These are phyloP conservation scores for Pantherophis guttatus DNA, from an alignment of 2,113 vertebrate species.

Conservation along the genomic window DNA sequence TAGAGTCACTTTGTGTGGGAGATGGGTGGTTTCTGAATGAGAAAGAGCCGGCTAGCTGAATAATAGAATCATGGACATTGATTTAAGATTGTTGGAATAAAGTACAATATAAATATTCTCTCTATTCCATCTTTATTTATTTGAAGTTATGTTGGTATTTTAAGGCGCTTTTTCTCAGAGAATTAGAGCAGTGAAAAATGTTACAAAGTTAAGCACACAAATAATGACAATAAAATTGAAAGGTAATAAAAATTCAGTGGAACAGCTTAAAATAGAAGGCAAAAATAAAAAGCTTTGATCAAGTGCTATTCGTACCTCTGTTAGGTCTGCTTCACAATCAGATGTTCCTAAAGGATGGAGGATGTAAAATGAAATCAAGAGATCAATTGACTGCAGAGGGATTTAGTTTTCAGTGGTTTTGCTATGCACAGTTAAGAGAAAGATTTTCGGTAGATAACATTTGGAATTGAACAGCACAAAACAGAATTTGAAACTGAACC, in stretches of 20 bases:
- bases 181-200: not conserved
- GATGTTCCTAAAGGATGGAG: not conserved
- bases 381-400: not conserved
- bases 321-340: not conserved
- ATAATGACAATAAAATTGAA: not conserved
- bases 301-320: not conserved
- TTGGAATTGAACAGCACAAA: not conserved
- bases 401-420: not conserved
- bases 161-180: too few species aligned
- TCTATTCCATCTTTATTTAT: not conserved
- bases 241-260: not conserved
- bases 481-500: not conserved
- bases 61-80: not conserved
- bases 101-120: not conserved
- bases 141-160: too few species aligned
- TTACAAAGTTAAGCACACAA: not conserved
- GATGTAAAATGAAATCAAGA: not conserved
- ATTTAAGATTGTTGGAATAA: not conserved
- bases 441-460: not conserved
- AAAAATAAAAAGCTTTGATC: not conserved
- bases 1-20: not conserved
- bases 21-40: too few species aligned
- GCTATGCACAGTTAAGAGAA: not conserved
- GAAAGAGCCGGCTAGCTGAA: too few species aligned
- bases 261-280: not conserved